Conservation (phyloP, 1,140 invertebrate species). For the Babylonia areolata region DNA sequence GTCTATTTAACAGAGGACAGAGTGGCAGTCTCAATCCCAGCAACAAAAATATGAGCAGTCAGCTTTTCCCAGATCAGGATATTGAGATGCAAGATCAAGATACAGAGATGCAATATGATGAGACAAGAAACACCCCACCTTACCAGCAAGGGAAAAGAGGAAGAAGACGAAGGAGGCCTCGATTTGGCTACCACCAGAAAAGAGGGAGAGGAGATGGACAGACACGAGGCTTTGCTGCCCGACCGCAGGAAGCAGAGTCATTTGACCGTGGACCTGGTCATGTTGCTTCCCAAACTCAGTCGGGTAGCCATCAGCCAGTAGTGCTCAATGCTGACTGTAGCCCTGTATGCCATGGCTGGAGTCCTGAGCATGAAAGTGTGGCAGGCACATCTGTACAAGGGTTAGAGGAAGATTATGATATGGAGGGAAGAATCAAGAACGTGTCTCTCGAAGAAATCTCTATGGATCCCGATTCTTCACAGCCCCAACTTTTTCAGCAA, state of each 20-base stretch:
- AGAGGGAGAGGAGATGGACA: slow-evolving; percentile 1
- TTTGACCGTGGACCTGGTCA: background rate
- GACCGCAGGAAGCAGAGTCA: background rate
- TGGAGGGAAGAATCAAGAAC: background rate
- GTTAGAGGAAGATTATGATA: background rate
- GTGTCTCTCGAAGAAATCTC: background rate
- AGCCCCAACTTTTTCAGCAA: background rate
- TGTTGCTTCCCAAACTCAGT: background rate
- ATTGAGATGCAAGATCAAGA: background rate
- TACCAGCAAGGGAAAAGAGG: background rate
- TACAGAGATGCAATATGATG: background rate
- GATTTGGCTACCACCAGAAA: background rate
- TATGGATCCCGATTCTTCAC: background rate
- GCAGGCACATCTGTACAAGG: background rate
- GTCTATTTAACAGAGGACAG: background rate
- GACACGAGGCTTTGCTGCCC: background rate
- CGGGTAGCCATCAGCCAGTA: background rate
- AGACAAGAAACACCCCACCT: background rate
- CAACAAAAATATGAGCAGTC: background rate
- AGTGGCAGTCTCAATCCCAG: background rate
- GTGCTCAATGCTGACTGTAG: slow-evolving; percentile 16
- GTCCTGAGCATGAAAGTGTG: background rate
- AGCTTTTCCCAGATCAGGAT: background rate
- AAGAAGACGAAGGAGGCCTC: background rate
- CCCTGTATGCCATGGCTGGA: background rate